phyloP scores from a whole-genome alignment of 2,888 invertebrate species.

The Hetaerina titia region DNA sequence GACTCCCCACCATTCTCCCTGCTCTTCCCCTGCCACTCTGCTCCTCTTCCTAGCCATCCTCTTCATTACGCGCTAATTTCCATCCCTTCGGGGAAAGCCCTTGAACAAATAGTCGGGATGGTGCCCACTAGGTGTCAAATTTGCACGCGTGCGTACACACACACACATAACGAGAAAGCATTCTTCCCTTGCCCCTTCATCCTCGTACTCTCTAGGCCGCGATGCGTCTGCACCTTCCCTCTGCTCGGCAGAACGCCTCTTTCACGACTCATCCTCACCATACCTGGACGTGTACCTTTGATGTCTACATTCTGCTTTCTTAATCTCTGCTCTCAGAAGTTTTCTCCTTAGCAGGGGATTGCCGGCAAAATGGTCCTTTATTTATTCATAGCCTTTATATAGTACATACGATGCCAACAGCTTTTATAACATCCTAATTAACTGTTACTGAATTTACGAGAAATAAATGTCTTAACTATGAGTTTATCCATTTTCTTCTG shows the following conservation, averaged over 20 bases:
- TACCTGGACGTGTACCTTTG: neutral
- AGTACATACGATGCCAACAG: no score
- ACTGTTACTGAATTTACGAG: no score
- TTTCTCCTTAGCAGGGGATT: neutral
- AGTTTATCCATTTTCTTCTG: no score
- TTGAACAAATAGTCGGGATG: neutral
- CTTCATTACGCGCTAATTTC: slow-evolving; percentile 29
- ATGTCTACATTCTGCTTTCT: neutral
- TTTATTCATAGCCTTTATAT: no score
- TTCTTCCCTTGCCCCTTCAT: neutral
- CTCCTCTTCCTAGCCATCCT: neutral
- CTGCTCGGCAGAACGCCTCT: neutral
- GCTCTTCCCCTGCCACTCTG: neutral
- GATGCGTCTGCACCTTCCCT: no score
- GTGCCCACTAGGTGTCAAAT: slow-evolving; percentile 12
- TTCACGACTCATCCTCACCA: neutral
- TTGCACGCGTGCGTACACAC: neutral
- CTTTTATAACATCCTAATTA: no score
- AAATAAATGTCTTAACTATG: no score
- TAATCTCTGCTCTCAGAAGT: neutral
- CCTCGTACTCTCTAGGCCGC: neutral
- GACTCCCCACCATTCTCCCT: neutral
- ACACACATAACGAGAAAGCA: neutral
- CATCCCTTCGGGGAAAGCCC: slow-evolving; percentile 4
- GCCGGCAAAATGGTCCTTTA: neutral